Evolutionary conservation across 92 coral and sea anemone genomes (phyloP).

Genomic region (Zoanthus sansibaricus): DNA sequence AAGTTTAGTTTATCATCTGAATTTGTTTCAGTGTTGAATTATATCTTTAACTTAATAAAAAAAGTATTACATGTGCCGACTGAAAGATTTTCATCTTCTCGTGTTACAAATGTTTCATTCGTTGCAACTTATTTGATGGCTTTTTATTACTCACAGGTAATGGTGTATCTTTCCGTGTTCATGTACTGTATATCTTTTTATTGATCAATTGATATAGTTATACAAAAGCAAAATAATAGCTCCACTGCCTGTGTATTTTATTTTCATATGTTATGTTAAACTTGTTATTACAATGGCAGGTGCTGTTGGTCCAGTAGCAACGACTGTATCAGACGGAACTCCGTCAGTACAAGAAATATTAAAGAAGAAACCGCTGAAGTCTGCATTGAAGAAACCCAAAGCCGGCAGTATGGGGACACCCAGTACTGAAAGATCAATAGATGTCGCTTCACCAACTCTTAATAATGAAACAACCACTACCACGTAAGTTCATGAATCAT

Average conservation of each 20-base stretch:
- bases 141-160: too few species aligned
- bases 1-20: background rate
- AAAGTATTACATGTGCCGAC: too few species aligned
- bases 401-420: constrained; percentile 37
- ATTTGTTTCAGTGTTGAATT: background rate
- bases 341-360: constrained; percentile 72
- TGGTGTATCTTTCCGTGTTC: too few species aligned
- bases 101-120: too few species aligned
- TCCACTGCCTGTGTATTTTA: too few species aligned
- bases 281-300: constrained; percentile 54
- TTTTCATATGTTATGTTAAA: background rate
- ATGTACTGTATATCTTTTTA: too few species aligned
- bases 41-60: too few species aligned
- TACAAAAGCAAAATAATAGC: too few species aligned
- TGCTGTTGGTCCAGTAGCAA: constrained; percentile 67
- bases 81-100: too few species aligned
- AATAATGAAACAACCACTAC: constrained; percentile 32
- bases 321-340: constrained; percentile 62
- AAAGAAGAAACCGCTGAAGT: constrained; percentile 84
- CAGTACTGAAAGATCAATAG: constrained; percentile 42
- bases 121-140: too few species aligned
- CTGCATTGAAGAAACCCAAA: constrained; percentile 82
- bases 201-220: too few species aligned
- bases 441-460: constrained; percentile 19
- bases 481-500: background rate